Evolutionary conservation across 2,113 vertebrate species (phyloP).

Genomic region (Menura novaehollandiae): DNA sequence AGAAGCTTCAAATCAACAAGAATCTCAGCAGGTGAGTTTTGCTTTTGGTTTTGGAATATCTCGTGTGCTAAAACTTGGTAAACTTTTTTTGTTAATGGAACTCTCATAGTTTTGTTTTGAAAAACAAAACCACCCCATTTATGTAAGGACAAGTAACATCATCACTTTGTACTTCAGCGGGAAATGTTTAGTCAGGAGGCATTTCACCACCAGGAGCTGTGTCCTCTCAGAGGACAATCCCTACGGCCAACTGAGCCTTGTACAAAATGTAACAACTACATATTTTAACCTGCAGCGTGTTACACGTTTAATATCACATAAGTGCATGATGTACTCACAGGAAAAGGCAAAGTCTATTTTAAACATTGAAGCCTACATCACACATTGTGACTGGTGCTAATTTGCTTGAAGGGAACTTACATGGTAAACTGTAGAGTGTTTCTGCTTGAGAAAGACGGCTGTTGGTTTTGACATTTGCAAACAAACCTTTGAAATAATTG

Average conservation of each 20-base stretch:
- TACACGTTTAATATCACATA: constrained; percentile 14
- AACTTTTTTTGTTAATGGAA: neutral
- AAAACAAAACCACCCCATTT: neutral
- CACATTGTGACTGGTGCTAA: constrained; percentile 28
- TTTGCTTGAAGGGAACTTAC: constrained; percentile 1
- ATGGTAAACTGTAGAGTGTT: neutral
- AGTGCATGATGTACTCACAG: constrained; percentile 2
- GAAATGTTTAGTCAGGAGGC: constrained; percentile 1
- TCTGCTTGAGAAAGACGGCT: neutral
- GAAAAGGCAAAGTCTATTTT: constrained; percentile 30
- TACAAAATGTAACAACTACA: neutral
- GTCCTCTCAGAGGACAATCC: neutral
- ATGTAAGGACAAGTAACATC: neutral
- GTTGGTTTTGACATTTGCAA: constrained; percentile 25
- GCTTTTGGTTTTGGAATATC: neutral
- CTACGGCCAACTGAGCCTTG: rapidly evolving
- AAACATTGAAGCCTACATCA: constrained; percentile 6
- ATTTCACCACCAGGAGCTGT: neutral
- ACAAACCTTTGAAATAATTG: neutral
- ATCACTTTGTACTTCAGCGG: neutral
- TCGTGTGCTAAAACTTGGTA: neutral
- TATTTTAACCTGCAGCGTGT: constrained; percentile 38
- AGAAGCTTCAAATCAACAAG: neutral
- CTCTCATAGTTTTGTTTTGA: neutral
- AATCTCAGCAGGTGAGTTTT: neutral